phyloP scores from a whole-genome alignment of 37 sponge, comb jelly and placozoan species.

The Dysidea cf. avara region DNA sequence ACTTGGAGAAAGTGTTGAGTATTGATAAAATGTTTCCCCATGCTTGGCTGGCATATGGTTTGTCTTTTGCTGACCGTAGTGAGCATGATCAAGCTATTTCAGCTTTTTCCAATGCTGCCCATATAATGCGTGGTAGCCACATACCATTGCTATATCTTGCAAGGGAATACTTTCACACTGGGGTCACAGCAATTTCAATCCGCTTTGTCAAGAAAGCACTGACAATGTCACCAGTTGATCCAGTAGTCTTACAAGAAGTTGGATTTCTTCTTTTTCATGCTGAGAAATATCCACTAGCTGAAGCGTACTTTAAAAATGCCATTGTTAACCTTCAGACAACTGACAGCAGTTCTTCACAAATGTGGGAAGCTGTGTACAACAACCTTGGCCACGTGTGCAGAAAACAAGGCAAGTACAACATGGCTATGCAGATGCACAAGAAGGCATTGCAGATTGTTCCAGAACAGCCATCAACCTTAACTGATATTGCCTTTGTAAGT shows the following conservation, averaged over 20 bases:
- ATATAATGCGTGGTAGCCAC: conserved; percentile 73
- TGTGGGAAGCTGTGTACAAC: conserved; percentile 83
- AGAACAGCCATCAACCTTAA: conserved; percentile 50
- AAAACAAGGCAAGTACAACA: conserved; percentile 58
- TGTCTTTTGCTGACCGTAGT: conserved; percentile 66
- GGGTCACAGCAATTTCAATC: conserved; percentile 33
- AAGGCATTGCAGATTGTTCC: conserved; percentile 56
- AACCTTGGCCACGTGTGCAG: conserved; percentile 76
- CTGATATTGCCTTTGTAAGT: conserved; percentile 65
- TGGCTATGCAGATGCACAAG: conserved; percentile 48
- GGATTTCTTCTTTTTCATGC: conserved; percentile 41
- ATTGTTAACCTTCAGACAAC: conserved; percentile 16
- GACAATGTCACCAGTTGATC: conserved; percentile 55
- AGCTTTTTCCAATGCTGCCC: conserved; percentile 77
- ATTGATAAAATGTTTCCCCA: conserved; percentile 56
- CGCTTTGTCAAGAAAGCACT: conserved; percentile 68
- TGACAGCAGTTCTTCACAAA: conserved; percentile 46
- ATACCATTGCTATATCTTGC: conserved; percentile 72
- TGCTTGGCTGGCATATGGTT: conserved; percentile 72
- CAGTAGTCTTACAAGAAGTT: conserved; percentile 68
- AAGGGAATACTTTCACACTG: conserved; percentile 72
- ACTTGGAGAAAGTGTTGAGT: conserved; percentile 62
- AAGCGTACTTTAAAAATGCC: conserved; percentile 54
- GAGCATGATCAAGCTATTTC: conserved; percentile 87
- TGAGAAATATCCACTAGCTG: conserved; percentile 37